Base-by-base conservation (phyloP, 2,113 vertebrate species). In the Planiliza haematocheilus region DNA sequence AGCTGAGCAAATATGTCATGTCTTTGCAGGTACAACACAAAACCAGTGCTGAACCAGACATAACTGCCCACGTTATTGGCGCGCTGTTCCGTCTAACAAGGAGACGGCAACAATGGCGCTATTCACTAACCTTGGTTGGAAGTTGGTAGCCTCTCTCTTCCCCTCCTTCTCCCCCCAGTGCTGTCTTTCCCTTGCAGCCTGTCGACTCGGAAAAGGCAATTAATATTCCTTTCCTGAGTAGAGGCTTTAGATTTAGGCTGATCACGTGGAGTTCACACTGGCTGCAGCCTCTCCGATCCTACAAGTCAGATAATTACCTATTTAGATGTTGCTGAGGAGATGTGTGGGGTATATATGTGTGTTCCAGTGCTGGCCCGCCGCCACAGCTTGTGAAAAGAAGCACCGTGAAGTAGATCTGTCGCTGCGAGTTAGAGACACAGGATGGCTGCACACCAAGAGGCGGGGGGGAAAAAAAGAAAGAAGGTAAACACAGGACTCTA, bases 241-340 rank as follows among this genome's bases (percentile, higher is more conserved):
- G 74, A 65, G 72, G 81, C 77, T 56, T 85, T 87, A 57, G 83
- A 91, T 87, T 86, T 91, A 92, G 18, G 62, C 84, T 41, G 69
- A 71, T 90, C 82, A 77, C 49, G 34, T 16, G 16, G 64, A 18
- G 66, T n/a, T n/a, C 45, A 49, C 14, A 74, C 75, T 63, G 73
- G 57, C 68, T 90, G 74, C 79, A 69, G 66, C 81, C 74, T 84
- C 51, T 58, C 64, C 65, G 41, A 48, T 90, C 91, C 85, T 84
- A 87, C 65, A 74, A 78, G 85, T 76, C 71, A 75, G 84, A 90
- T 82, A 85, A 92, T 85, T 90, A 87, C 86, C 82, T 84, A 89
- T 88, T 91, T 76, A 91, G 90, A 86, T 74, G 45, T 18, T 18
- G 57, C 85, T 84, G 63, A 75, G 63, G 83, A 80, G 78, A 56